These are phyloP conservation scores for Coleophora deauratella DNA, from an alignment of 2,888 invertebrate species.

Conservation along the genomic window DNA sequence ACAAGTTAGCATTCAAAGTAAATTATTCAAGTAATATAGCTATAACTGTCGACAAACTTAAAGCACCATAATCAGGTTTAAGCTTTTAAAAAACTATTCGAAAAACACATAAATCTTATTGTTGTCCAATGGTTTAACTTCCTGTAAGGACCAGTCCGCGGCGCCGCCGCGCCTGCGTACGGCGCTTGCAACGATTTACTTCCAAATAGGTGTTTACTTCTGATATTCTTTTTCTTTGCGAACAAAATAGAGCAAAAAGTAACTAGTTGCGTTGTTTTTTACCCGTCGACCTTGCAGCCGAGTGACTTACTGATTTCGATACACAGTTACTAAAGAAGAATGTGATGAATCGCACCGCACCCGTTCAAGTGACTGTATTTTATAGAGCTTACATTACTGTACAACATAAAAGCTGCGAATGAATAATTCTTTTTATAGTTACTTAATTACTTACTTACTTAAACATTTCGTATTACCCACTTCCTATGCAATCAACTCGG, in stretches of 20 bases:
- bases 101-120: slow-evolving; percentile 66
- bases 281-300: slow-evolving; percentile 63
- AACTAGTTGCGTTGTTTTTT: slow-evolving; percentile 51
- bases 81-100: slow-evolving; percentile 43
- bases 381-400: too few relatives aligned
- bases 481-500: slow-evolving; percentile 37
- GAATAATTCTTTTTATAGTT: neutral
- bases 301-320: slow-evolving; percentile 62
- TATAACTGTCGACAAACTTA: slow-evolving; percentile 14
- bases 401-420: neutral
- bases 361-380: slow-evolving; percentile 24
- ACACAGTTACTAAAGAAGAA: slow-evolving; percentile 60
- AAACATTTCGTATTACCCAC: slow-evolving; percentile 19
- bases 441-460: slow-evolving; percentile 28
- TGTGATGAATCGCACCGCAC: slow-evolving; percentile 45
- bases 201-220: slow-evolving; percentile 59
- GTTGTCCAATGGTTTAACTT: slow-evolving; percentile 62
- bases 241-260: slow-evolving; percentile 64
- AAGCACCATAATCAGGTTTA: slow-evolving; percentile 18
- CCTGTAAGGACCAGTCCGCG: slow-evolving; percentile 61
- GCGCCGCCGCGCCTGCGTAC: slow-evolving; percentile 19
- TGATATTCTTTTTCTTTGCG: slow-evolving; percentile 62
- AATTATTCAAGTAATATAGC: slow-evolving; percentile 8
- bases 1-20: slow-evolving; percentile 1
- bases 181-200: slow-evolving; percentile 33